Conservation (phyloP, 2,797 vertebrate genomes). For the Manis javanica region DNA sequence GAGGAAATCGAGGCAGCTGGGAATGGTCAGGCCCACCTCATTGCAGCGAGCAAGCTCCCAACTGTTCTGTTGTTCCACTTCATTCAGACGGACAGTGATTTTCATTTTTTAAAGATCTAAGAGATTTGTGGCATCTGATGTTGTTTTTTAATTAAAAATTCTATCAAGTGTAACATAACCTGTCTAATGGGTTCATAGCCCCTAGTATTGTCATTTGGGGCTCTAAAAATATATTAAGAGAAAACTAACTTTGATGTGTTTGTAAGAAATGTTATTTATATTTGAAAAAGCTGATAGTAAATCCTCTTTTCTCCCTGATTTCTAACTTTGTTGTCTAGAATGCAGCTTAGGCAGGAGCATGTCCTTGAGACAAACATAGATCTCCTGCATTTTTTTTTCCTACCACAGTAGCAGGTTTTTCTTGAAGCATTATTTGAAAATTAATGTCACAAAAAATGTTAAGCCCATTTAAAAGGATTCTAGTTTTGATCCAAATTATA, state of each 20-base stretch:
- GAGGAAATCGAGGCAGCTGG: neutral
- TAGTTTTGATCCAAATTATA: constrained; percentile 47
- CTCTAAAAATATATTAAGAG: neutral
- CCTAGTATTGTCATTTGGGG: neutral
- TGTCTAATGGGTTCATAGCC: neutral
- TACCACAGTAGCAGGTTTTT: neutral
- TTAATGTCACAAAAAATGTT: constrained; percentile 5
- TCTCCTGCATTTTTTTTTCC: neutral
- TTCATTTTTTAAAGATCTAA: neutral
- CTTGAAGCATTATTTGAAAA: constrained; percentile 59
- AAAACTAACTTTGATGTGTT: neutral
- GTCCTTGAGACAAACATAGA: neutral
- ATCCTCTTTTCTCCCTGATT: neutral
- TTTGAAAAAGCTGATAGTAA: neutral
- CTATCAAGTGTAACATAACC: neutral
- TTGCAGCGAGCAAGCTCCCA: neutral
- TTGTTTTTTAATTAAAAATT: neutral
- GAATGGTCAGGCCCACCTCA: neutral
- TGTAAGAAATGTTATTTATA: neutral
- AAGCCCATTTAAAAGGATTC: constrained; percentile 37
- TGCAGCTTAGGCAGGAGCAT: neutral
- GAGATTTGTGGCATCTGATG: neutral
- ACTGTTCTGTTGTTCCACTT: neutral
- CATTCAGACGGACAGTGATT: neutral
- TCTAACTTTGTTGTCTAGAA: neutral